Percentiles rank a stretch among this genome's conserved stretches.
phyloP scores from a whole-genome alignment of 2,888 invertebrate genomes.

The Lissonota sp. region DNA sequence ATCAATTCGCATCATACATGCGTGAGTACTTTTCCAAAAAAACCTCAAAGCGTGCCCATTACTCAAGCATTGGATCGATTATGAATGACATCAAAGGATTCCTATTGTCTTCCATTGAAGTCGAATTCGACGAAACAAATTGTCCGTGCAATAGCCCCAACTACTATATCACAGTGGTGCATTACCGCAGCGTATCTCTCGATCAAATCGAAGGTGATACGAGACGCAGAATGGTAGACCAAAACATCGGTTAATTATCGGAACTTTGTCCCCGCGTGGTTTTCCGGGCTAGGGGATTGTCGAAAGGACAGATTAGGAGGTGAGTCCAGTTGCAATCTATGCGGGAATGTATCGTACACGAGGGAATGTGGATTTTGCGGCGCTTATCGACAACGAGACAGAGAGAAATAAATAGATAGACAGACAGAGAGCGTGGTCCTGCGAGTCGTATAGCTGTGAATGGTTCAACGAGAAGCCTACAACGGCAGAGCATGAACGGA shows the following conservation, averaged over 20 bases:
- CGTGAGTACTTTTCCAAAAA: not conserved
- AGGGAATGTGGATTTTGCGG: constrained; percentile 48
- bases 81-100: not conserved
- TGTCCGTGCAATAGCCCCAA: not conserved
- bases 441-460: constrained; percentile 11
- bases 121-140: not conserved
- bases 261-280: constrained; percentile 41
- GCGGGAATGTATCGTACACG: constrained; percentile 53
- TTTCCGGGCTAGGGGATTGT: constrained; percentile 32
- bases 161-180: not conserved
- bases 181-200: constrained; percentile 28
- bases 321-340: constrained; percentile 44
- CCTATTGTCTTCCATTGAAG: not conserved
- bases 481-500: constrained; percentile 25
- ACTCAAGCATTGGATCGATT: not conserved
- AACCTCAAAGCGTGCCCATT: not conserved
- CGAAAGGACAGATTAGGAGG: constrained; percentile 28
- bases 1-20: not conserved
- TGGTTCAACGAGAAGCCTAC: constrained; percentile 41
- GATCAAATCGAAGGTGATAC: constrained; percentile 33
- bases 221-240: not conserved
- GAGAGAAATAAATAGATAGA: not conserved
- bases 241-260: constrained; percentile 49
- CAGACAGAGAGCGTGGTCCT: not conserved
- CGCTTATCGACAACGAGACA: constrained; percentile 45